Conservation (phyloP, 2,888 invertebrate species). For the Lepas anatifera region DNA sequence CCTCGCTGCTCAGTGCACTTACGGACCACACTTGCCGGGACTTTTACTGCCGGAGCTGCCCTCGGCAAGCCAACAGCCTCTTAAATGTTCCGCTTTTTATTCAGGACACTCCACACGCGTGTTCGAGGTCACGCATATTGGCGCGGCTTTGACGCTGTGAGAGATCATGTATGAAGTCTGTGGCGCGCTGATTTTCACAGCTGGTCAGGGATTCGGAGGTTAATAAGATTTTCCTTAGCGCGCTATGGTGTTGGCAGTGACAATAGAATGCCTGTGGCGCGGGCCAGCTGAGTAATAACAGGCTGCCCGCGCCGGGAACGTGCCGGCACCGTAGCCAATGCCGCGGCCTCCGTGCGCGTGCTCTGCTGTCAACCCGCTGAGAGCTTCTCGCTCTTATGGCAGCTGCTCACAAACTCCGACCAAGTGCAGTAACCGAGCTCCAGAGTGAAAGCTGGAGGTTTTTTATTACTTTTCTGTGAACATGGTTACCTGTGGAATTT, state of each 20-base stretch:
- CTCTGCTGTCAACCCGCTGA: no score
- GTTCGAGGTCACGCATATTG: background rate
- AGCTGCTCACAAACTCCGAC: no score
- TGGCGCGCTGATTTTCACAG: background rate
- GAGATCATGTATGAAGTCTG: background rate
- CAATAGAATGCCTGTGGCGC: slow-evolving; percentile 7
- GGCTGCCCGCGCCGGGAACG: background rate
- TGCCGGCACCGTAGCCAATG: slow-evolving; percentile 1
- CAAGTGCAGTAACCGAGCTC: no score
- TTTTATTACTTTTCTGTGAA: no score
- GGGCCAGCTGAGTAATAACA: slow-evolving; percentile 3
- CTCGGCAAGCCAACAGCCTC: background rate
- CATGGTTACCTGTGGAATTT: no score
- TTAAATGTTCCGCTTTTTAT: background rate
- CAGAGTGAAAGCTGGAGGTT: no score
- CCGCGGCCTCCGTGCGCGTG: no score
- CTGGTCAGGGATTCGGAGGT: background rate
- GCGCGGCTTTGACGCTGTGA: background rate
- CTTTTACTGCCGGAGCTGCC: background rate
- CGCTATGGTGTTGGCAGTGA: background rate
- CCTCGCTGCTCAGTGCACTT: background rate
- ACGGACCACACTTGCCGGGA: background rate
- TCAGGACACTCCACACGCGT: background rate
- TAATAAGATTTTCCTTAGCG: background rate
- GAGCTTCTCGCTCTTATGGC: no score